These are phyloP conservation scores for Tiliacea citrago DNA, from an alignment of 2,888 invertebrate genomes.

Conservation along the genomic window DNA sequence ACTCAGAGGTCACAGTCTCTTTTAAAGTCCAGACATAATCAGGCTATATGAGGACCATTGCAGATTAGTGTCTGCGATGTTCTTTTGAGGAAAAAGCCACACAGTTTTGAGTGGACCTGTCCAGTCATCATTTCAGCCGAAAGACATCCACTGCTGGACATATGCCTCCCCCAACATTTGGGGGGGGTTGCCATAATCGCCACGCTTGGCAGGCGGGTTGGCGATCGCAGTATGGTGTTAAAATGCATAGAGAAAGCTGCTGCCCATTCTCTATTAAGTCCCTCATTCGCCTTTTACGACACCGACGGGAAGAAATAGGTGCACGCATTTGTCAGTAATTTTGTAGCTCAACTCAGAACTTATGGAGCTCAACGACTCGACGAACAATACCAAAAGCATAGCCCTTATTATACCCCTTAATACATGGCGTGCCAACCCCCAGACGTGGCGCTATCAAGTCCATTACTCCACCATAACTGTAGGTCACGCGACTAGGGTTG, in stretches of 20 bases:
- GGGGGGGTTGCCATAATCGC: too few relatives aligned
- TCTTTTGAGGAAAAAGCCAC: background rate
- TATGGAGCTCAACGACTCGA: background rate
- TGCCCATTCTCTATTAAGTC: too few relatives aligned
- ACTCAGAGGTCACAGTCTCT: background rate
- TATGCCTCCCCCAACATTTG: too few relatives aligned
- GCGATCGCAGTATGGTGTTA: too few relatives aligned
- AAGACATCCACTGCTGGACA: too few relatives aligned
- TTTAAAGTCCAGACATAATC: background rate
- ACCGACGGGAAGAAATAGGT: too few relatives aligned
- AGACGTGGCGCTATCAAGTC: slow-evolving; percentile 59
- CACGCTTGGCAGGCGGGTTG: too few relatives aligned
- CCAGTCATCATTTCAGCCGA: too few relatives aligned
- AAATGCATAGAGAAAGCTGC: too few relatives aligned
- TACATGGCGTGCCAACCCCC: slow-evolving; percentile 57
- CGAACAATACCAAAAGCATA: background rate
- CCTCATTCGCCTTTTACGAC: too few relatives aligned
- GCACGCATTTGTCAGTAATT: background rate
- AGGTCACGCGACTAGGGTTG: slow-evolving; percentile 54
- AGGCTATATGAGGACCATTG: background rate
- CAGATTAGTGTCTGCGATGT: background rate
- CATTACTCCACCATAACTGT: slow-evolving; percentile 56
- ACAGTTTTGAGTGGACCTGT: background rate
- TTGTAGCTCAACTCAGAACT: background rate
- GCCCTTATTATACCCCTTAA: slow-evolving; percentile 20